phyloP scores from a whole-genome alignment of 1,140 invertebrate genomes.

The Leptoteleia sp. region DNA sequence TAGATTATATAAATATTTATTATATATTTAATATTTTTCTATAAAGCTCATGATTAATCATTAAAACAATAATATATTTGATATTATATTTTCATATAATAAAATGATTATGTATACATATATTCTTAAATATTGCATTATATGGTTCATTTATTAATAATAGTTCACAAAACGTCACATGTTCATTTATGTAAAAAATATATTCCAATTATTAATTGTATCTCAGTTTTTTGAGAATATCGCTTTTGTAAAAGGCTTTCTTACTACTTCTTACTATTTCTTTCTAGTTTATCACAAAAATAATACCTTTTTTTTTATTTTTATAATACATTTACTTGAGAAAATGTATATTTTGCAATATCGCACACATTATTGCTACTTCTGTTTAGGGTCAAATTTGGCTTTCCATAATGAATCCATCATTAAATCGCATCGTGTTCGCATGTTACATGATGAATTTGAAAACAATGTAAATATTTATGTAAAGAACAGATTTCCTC shows the following conservation, averaged over 20 bases:
- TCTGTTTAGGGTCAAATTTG: not conserved
- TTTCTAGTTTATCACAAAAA: not conserved
- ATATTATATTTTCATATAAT: too few species aligned
- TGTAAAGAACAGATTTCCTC: constrained; percentile 35
- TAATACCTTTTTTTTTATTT: too few species aligned
- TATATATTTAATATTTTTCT: too few species aligned
- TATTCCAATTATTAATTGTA: not conserved
- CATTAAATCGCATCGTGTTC: not conserved
- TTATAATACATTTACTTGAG: not conserved
- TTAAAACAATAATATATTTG: too few species aligned
- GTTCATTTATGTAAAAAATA: too few species aligned
- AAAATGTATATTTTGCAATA: not conserved
- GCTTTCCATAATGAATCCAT: not conserved
- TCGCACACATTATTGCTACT: not conserved
- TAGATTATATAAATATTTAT: too few species aligned
- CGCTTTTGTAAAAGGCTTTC: constrained; percentile 8
- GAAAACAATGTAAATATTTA: constrained; percentile 46
- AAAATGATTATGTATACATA: too few species aligned
- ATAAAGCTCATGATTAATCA: too few species aligned
- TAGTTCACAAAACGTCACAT: too few species aligned
- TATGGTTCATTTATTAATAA: too few species aligned
- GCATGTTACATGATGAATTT: not conserved
- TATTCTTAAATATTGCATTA: too few species aligned
- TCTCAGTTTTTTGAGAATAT: constrained; percentile 11
- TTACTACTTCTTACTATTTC: constrained; percentile 5